Conservation (phyloP, 2,888 invertebrate species). For the Stenichneumon culpator region DNA sequence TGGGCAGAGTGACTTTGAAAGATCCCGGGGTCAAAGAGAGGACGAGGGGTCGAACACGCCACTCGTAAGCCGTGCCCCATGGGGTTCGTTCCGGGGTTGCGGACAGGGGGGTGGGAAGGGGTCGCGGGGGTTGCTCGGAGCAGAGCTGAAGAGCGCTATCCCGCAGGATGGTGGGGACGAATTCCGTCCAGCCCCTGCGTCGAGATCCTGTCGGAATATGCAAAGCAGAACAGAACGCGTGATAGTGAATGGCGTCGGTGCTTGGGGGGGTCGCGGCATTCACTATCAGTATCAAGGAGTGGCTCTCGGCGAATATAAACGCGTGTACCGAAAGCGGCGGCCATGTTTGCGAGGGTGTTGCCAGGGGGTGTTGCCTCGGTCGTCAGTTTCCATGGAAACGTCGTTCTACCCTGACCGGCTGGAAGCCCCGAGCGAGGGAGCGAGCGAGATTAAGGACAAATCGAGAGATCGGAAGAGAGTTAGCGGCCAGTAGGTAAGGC, state of each 20-base stretch:
- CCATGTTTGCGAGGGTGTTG: slow-evolving; percentile 79
- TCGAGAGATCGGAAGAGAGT: slow-evolving; percentile 17
- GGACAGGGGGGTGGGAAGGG: slow-evolving; percentile 44
- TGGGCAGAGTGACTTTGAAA: slow-evolving; percentile 61
- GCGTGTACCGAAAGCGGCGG: slow-evolving; percentile 69
- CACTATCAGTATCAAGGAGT: slow-evolving; percentile 52
- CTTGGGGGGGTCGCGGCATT: slow-evolving; percentile 35
- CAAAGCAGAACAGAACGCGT: slow-evolving; percentile 45
- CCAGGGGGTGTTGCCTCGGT: slow-evolving; percentile 77
- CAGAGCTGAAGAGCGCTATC: slow-evolving; percentile 14
- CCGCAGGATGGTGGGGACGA: slow-evolving; percentile 45
- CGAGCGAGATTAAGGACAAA: slow-evolving; percentile 47
- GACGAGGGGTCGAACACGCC: slow-evolving; percentile 52
- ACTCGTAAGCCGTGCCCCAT: slow-evolving; percentile 72
- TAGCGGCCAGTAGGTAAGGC: slow-evolving; percentile 3
- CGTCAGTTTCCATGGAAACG: slow-evolving; percentile 79
- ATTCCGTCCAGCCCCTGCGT: slow-evolving; percentile 61
- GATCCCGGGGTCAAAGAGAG: slow-evolving; percentile 57
- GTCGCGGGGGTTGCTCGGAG: not conserved
- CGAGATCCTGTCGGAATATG: slow-evolving; percentile 60
- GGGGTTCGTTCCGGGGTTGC: not conserved
- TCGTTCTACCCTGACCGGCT: slow-evolving; percentile 75
- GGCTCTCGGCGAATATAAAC: slow-evolving; percentile 58
- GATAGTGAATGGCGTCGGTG: slow-evolving; percentile 51
- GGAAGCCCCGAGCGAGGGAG: slow-evolving; percentile 65